Evolutionary conservation across 2,888 invertebrate species (phyloP).

Genomic region (Luffia ferchaultella): DNA sequence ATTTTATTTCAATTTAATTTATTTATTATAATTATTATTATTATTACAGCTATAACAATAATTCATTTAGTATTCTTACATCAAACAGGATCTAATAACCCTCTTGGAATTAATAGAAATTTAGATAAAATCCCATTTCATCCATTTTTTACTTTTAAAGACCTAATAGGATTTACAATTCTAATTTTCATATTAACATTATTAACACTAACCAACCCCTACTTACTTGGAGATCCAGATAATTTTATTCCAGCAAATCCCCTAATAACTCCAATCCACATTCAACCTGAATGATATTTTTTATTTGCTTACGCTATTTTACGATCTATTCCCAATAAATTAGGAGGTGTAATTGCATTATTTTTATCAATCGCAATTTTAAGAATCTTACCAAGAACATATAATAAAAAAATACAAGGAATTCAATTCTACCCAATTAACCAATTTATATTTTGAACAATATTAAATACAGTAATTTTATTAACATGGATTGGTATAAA

Average conservation of each 20-base stretch:
- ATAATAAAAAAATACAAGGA: too few species aligned
- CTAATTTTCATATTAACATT: constrained; percentile 54
- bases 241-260: constrained; percentile 78
- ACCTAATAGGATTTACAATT: too few species aligned
- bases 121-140: too few species aligned
- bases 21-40: too few species aligned
- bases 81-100: constrained; percentile 74
- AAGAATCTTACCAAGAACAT: constrained; percentile 65
- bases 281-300: constrained; percentile 88
- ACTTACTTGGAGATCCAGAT: constrained; percentile 73
- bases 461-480: too few species aligned
- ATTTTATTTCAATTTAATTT: too few species aligned
- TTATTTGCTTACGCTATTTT: constrained; percentile 84
- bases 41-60: constrained; percentile 67
- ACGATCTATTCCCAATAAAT: constrained; percentile 81
- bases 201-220: constrained; percentile 63
- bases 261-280: constrained; percentile 74
- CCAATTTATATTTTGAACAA: too few species aligned
- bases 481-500: constrained; percentile 78
- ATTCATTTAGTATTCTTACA: constrained; percentile 74
- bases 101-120: too few species aligned
- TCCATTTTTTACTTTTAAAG: too few species aligned
- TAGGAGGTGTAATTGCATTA: constrained; percentile 77
- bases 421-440: too few species aligned
- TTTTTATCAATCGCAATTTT: constrained; percentile 73